Base-by-base conservation (phyloP, 2,888 invertebrate genomes). In the Malthinus seriepunctatus region DNA sequence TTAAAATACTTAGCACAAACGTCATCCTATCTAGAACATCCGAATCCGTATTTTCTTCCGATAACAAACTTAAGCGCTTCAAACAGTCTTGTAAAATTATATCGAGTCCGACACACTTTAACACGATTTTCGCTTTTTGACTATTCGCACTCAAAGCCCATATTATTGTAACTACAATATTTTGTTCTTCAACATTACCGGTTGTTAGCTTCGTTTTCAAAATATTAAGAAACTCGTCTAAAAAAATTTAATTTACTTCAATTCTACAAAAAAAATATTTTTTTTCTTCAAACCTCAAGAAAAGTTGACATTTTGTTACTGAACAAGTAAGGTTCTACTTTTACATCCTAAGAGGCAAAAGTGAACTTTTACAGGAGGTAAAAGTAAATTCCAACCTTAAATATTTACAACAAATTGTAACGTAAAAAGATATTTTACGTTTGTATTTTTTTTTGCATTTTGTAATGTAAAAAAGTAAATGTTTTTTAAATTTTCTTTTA, bases 131-230 rank as follows among this genome's bases (percentile, higher is more conserved):
- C 62, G 86, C 88, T 77, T 86, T 86, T 66, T 88, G 88, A 70
- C 86, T 87, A 71, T 89, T 89, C 6, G 87, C 86, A 5, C 86
- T 83, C 44, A 89, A 69, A 0, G 88, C 83, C 88, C 89, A 89
- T 0, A 87, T 80, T 2, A 86, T 86, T 10, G 84, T 70, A 69
- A 84, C 71, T 1, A 79, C 78, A 11, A 78, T 72, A 57, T 77
- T 78, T 60, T 82, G 81, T 66, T 84, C 83, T 32, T 76, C 73
- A 1, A 73, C 59, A 4, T 73, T 74, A 15, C 80, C 81, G 50
- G 72, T 75, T 46, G 77, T 74, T 33, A 84, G 71, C 65, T 81
- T 80, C 2, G 72, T 73, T 48, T 78, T 75, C 1, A 85, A 64
- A 12, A 82, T 67, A 62, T 80, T 79, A 37, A 84, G 70, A 64